Evolutionary conservation across 2,888 invertebrate species (phyloP).

Genomic region (Lepidochrysops patricia): DNA sequence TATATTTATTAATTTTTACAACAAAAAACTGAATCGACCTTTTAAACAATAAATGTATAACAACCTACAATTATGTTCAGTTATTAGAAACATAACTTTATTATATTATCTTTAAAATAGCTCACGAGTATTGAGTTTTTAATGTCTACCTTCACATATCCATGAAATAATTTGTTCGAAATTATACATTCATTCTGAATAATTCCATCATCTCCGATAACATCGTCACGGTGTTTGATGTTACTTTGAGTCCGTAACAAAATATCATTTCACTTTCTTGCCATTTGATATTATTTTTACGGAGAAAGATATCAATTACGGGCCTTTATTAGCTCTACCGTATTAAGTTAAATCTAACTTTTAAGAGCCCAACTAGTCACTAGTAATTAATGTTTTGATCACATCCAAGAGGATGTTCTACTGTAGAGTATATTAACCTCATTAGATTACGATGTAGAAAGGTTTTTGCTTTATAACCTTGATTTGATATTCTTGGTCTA

Average conservation of each 20-base stretch:
- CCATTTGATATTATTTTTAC: not conserved
- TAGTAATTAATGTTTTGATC: no score
- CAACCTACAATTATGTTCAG: not conserved
- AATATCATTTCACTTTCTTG: constrained; percentile 11
- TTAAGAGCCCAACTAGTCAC: no score
- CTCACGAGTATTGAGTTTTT: not conserved
- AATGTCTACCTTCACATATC: not conserved
- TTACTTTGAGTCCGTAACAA: constrained; percentile 8
- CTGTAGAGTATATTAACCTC: no score
- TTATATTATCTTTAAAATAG: not conserved
- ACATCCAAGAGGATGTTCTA: no score
- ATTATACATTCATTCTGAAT: constrained; percentile 10
- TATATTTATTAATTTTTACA: no score
- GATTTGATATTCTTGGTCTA: no score
- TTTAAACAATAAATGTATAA: no score
- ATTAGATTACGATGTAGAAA: no score
- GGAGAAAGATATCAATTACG: not conserved
- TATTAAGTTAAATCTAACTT: no score
- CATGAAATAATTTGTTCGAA: not conserved
- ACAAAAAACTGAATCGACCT: no score
- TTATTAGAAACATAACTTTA: not conserved
- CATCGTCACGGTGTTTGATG: constrained; percentile 9
- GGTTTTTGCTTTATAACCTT: no score
- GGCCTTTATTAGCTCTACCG: no score
- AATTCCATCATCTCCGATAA: not conserved